Conservation (phyloP, 2,797 vertebrate genomes). For the Urocyon cinereoargenteus region DNA sequence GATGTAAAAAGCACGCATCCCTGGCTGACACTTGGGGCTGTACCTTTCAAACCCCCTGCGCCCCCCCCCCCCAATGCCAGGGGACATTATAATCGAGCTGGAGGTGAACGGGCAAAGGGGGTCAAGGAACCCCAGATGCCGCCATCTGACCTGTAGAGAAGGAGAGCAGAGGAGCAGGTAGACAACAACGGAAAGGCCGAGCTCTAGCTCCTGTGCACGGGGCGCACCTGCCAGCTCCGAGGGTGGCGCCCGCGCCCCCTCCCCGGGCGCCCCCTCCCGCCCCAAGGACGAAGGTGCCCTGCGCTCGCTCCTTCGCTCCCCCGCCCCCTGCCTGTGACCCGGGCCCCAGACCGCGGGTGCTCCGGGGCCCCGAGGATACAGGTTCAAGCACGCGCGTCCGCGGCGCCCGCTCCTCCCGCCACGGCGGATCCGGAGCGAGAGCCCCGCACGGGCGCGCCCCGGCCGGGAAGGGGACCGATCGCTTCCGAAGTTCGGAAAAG, state of each 20-base stretch:
- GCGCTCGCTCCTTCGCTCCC: neutral
- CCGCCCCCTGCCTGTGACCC: neutral
- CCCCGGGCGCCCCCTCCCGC: neutral
- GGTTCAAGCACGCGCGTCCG: neutral
- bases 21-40: neutral
- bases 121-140: neutral
- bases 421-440: neutral
- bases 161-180: neutral
- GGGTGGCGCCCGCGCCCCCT: neutral
- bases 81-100: constrained; percentile 27
- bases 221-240: neutral
- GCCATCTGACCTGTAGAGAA: neutral
- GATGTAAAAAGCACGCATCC: neutral
- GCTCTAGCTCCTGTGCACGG: neutral
- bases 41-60: neutral
- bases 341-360: neutral
- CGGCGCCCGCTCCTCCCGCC: neutral
- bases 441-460: neutral
- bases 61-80: neutral
- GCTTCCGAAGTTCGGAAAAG: constrained; percentile 77
- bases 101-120: neutral
- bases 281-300: neutral
- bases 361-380: neutral
- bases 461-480: no score
- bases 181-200: neutral